Evolutionary conservation across 2,113 vertebrate species (phyloP), one percentile per base, ranked within the genome.

Genomic region (Nanorana parkeri): DNA sequence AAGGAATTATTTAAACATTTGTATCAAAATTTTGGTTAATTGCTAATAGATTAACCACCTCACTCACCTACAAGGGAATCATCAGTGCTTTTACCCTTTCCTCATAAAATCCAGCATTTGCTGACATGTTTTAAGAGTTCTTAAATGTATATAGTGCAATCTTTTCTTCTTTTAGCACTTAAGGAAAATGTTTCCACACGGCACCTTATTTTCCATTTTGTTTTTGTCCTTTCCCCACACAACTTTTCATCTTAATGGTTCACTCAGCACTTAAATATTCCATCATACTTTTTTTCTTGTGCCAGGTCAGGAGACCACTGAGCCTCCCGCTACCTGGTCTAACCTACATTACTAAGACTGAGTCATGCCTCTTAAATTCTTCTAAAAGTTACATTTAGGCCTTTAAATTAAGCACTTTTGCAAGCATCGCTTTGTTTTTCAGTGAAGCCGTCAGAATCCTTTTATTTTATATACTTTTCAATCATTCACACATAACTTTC

Each of bases 161-260:
- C 28, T 78, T 23, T 68, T 17, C 15, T 71, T 68, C 55, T 17
- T 67, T 19, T 75, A 76, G 80, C 80, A 83, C 80, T 83, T 83
- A 83, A 32, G 20, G 28, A 55, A 60, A 28, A 74, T 73, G 16
- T 64, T 75, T 76, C 32, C 63, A 60, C 32, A 21, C 21, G 36
- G 80, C 80, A 83, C 80, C 80, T 83, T 83, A 81, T 67, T 67
- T n/a, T 51, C 67, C 51, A 7, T 28, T 21, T 58, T 47, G 41
- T 47, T 47, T 26, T 17, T 66, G 15, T 66, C 3, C 55, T 41
- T 63, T 64, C 1, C 17, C 28, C 4, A 0, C 21, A 68, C 41
- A 17, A 21, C 23, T 19, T 63, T 77, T 32, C 13, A 11, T 47
- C 41, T 47, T 47, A 47, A 47, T 47, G 8, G 10, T 47, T 47